phyloP scores from a whole-genome alignment of 2,113 vertebrate species.

The Chloropsis cyanopogon region DNA sequence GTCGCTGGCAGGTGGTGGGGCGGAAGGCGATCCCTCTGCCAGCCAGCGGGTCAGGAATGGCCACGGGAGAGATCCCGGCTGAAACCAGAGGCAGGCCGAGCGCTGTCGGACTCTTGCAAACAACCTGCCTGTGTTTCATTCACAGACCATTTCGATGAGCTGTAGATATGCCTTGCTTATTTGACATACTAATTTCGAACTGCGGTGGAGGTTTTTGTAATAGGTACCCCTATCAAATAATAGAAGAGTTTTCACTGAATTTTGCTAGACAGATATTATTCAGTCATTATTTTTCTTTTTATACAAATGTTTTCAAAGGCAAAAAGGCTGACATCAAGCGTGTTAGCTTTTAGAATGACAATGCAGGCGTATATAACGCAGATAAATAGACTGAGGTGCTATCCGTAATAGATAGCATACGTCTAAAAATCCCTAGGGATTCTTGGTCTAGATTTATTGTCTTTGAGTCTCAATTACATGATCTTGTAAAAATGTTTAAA shows the following conservation, averaged over 20 bases:
- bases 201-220: not conserved
- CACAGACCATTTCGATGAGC: not conserved
- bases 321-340: not conserved
- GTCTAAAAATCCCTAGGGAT: not conserved
- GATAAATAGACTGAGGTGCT: slow-evolving; percentile 1
- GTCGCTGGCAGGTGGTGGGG: not conserved
- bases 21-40: not conserved
- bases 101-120: no score
- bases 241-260: not conserved
- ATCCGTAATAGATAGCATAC: not conserved
- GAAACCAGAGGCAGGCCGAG: not conserved
- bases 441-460: slow-evolving; percentile 45
- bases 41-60: not conserved
- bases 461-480: not conserved
- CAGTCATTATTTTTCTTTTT: not conserved
- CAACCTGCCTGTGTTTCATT: not conserved
- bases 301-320: not conserved
- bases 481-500: not conserved
- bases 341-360: not conserved
- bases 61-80: fast-evolving
- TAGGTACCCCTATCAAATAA: not conserved
- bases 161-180: not conserved
- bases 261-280: not conserved
- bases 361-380: not conserved
- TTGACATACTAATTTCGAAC: not conserved